Percentiles rank a stretch among this genome's conserved stretches.
Evolutionary conservation across 2,797 vertebrate species (phyloP).

Genomic region (Sebastes iracundus): DNA sequence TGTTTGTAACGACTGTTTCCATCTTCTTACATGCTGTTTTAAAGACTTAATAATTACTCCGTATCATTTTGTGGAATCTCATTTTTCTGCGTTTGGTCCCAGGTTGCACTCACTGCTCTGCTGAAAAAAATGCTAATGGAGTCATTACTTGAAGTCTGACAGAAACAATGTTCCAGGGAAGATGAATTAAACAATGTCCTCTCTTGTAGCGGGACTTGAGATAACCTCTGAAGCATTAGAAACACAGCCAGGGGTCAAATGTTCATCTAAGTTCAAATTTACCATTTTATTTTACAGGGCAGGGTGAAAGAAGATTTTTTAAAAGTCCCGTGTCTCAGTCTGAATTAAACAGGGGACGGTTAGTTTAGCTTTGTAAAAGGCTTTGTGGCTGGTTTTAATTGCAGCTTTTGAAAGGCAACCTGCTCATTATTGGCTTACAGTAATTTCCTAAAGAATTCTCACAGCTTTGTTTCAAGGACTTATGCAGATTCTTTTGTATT

Average conservation of each 20-base stretch:
- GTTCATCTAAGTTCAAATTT: constrained; percentile 46
- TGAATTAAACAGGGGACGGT: constrained; percentile 26
- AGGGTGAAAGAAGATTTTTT: neutral
- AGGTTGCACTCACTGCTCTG: constrained; percentile 17
- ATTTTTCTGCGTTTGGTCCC: constrained; percentile 21
- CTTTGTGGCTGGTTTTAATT: constrained; percentile 49
- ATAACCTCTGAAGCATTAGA: constrained; percentile 43
- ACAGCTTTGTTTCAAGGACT: constrained; percentile 37
- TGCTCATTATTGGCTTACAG: constrained; percentile 24
- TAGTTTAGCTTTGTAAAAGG: constrained; percentile 18
- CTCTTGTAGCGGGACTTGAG: constrained; percentile 19
- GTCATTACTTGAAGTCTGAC: constrained; percentile 56
- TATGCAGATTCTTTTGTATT: neutral
- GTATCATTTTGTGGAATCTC: constrained; percentile 22
- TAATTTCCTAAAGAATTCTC: constrained; percentile 14
- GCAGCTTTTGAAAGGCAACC: constrained; percentile 26
- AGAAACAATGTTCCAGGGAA: constrained; percentile 52
- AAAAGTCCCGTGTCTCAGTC: constrained; percentile 15
- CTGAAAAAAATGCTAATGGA: constrained; percentile 61
- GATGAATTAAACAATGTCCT: constrained; percentile 65
- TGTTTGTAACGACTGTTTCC: neutral
- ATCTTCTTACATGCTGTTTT: constrained; percentile 5
- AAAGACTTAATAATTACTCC: constrained; percentile 18
- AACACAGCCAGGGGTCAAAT: constrained; percentile 49
- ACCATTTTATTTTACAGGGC: constrained; percentile 29